phyloP scores from a whole-genome alignment of 2,113 vertebrate genomes.

The Pongo pygmaeus region DNA sequence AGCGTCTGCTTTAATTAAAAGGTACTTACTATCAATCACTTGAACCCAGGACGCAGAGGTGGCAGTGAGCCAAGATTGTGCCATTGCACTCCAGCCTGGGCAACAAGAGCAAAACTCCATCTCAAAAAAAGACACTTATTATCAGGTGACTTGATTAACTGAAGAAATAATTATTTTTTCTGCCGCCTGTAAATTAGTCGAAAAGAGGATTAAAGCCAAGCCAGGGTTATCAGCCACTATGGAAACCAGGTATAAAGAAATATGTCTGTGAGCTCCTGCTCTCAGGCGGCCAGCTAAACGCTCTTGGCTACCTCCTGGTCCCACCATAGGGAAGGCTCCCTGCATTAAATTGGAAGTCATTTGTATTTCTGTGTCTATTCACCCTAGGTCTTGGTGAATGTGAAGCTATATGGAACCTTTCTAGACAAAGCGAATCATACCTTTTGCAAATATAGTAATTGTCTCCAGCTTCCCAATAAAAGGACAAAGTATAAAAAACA shows the following conservation, averaged over 20 bases:
- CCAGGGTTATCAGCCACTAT: background rate
- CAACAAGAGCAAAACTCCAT: too few relatives aligned
- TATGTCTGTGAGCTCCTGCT: background rate
- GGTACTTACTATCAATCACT: background rate
- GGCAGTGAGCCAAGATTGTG: too few relatives aligned
- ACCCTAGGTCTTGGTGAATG: background rate
- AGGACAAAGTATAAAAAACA: conserved; percentile 14
- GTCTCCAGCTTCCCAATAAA: background rate
- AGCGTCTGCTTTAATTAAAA: conserved; percentile 35
- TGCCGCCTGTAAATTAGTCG: background rate
- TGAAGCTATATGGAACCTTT: conserved; percentile 26
- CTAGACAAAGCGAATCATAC: background rate
- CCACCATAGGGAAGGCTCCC: background rate
- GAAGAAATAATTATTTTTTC: conserved; percentile 29
- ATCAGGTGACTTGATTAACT: conserved; percentile 18
- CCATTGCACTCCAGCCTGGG: too few relatives aligned
- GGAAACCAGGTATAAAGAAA: conserved; percentile 20
- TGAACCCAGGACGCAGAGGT: too few relatives aligned
- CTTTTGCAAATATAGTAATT: background rate
- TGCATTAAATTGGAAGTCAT: background rate
- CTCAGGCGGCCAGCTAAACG: background rate
- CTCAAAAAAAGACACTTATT: too few relatives aligned
- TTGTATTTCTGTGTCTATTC: conserved; percentile 24
- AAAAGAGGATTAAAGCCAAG: conserved; percentile 43
- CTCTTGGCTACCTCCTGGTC: background rate